Evolutionary conservation across 2,113 vertebrate species (phyloP).

Genomic region (Plecotus auritus): DNA sequence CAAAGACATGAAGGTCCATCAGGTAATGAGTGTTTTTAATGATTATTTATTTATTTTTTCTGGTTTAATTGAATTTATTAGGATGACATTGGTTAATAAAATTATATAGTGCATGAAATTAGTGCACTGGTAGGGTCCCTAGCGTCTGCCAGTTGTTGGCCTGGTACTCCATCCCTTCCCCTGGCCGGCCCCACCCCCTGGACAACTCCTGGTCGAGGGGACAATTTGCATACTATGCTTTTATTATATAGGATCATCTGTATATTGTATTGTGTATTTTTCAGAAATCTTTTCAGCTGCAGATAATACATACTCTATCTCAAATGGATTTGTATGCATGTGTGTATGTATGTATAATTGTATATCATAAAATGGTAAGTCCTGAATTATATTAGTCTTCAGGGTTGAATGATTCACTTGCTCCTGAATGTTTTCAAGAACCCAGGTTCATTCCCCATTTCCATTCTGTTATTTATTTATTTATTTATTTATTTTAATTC

Average conservation of each 20-base stretch:
- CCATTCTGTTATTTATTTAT: not conserved
- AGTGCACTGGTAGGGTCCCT: no score
- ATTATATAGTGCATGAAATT: no score
- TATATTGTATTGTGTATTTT: not conserved
- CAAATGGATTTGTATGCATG: not conserved
- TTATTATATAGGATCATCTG: not conserved
- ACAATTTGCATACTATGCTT: no score
- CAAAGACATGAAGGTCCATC: not conserved
- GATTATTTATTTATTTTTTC: not conserved
- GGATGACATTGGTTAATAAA: not conserved
- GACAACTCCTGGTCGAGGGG: no score
- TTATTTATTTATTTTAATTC: no score
- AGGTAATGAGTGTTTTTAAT: not conserved
- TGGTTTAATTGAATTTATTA: not conserved
- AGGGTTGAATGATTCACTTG: not conserved
- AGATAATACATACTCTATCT: not conserved
- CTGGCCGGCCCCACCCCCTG: no score
- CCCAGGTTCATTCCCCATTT: not conserved
- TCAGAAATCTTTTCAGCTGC: not conserved
- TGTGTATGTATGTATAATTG: not conserved
- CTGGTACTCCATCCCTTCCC: no score
- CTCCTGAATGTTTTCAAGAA: not conserved
- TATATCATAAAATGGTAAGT: not conserved
- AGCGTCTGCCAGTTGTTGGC: no score
- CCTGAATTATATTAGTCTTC: not conserved